Conservation (phyloP, 2,113 vertebrate genomes). For the Rhegmatorhina hoffmannsi region DNA sequence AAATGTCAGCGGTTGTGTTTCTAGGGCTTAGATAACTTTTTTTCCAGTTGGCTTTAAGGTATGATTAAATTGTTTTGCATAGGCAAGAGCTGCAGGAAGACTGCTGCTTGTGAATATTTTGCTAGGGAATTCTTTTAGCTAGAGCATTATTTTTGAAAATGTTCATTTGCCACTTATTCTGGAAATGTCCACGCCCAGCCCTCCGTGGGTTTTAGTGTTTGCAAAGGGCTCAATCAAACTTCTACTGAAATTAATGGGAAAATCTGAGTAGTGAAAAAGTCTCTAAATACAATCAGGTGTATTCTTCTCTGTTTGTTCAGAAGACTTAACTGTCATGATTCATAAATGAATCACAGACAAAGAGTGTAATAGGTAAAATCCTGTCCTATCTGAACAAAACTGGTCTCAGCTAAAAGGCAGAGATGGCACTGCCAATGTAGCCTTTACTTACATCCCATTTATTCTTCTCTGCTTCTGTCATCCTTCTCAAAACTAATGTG, state of each 20-base stretch:
- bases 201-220: conserved; percentile 46
- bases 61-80: conserved; percentile 48
- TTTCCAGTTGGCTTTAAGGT: conserved; percentile 28
- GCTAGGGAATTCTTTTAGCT: conserved; percentile 50
- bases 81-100: conserved; percentile 15
- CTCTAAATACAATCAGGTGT: conserved; percentile 25
- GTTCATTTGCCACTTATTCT: conserved; percentile 26
- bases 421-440: neutral
- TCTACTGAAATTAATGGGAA: conserved; percentile 46
- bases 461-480: neutral
- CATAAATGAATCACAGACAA: neutral
- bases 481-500: neutral
- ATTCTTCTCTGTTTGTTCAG: neutral
- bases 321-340: neutral
- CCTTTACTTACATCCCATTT: neutral
- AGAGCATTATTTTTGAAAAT: conserved; percentile 44
- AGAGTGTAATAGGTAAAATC: neutral
- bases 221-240: conserved; percentile 22
- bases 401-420: neutral
- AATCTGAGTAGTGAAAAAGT: conserved; percentile 40
- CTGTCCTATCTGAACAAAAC: neutral
- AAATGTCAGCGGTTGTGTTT: neutral
- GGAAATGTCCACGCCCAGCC: conserved; percentile 40
- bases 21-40: conserved; percentile 7
- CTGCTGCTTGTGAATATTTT: conserved; percentile 24